These are phyloP conservation scores for Cerastoderma edule DNA, from an alignment of 2,888 invertebrate genomes.

Conservation along the genomic window DNA sequence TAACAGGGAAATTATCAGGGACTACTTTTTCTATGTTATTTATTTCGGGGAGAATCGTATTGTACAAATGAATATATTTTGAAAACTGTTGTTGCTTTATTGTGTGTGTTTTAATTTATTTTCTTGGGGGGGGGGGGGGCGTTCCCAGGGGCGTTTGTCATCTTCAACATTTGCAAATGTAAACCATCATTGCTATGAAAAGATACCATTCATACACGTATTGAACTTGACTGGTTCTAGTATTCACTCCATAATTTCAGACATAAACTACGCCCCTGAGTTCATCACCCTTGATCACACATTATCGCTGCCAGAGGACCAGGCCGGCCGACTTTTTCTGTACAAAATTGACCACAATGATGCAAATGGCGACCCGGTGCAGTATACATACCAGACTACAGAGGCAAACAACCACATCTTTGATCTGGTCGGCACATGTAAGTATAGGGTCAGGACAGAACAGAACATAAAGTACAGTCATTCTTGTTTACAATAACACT, in stretches of 20 bases:
- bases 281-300: slow-evolving; percentile 26
- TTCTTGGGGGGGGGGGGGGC: not conserved
- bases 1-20: not conserved
- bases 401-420: slow-evolving; percentile 27
- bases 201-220: not conserved
- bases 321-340: slow-evolving; percentile 39
- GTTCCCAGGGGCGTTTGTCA: not conserved
- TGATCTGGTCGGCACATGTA: slow-evolving; percentile 50
- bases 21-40: not conserved
- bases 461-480: not conserved
- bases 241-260: slow-evolving; percentile 21
- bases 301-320: slow-evolving; percentile 37
- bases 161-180: not conserved
- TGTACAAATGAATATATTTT: no score
- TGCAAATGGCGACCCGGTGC: slow-evolving; percentile 40
- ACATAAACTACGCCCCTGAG: slow-evolving; percentile 39
- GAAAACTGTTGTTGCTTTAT: no score
- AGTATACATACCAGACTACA: slow-evolving; percentile 20
- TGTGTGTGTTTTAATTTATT: not conserved
- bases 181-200: not conserved
- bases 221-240: not conserved
- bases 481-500: no score
- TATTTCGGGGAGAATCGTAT: not conserved
- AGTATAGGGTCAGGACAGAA: slow-evolving; percentile 1
- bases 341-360: slow-evolving; percentile 45